Percentiles rank a stretch among this genome's conserved stretches.
Evolutionary conservation across 2,113 vertebrate species (phyloP).

Genomic region (Triplophysa rosa): DNA sequence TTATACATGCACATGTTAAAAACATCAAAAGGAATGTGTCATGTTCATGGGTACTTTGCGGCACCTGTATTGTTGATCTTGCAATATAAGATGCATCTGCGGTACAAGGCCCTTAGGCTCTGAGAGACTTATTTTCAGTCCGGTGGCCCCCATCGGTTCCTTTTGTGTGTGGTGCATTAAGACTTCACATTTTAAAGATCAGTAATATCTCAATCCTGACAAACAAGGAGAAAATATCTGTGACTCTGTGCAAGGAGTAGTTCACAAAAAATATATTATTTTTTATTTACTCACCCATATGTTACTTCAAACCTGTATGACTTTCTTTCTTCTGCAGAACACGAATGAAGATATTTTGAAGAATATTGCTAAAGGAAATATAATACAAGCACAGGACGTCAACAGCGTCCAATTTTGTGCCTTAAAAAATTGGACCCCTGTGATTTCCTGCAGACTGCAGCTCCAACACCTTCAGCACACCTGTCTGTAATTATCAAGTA

Average conservation of each 20-base stretch:
- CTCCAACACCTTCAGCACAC: too few species aligned
- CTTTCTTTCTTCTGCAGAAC: too few species aligned
- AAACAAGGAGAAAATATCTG: too few species aligned
- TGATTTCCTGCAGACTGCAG: too few species aligned
- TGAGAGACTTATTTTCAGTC: background rate
- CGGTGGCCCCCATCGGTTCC: background rate
- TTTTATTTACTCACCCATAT: too few species aligned
- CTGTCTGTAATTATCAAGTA: too few species aligned
- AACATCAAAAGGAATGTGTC: background rate
- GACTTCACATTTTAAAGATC: slow-evolving; percentile 11
- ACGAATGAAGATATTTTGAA: too few species aligned
- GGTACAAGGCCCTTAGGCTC: slow-evolving; percentile 8
- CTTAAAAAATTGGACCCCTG: slow-evolving; percentile 1
- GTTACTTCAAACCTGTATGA: too few species aligned
- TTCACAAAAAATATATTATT: too few species aligned
- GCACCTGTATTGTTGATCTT: slow-evolving; percentile 11
- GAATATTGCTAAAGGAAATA: background rate
- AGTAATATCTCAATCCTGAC: background rate
- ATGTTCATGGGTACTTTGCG: background rate
- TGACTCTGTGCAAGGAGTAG: too few species aligned
- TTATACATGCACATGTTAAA: background rate
- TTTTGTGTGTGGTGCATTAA: slow-evolving; percentile 15
- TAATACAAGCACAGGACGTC: background rate
- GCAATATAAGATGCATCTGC: background rate
- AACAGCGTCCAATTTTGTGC: background rate